Conservation (phyloP, 2,797 vertebrate genomes). For the Hozukius guyotensis region DNA sequence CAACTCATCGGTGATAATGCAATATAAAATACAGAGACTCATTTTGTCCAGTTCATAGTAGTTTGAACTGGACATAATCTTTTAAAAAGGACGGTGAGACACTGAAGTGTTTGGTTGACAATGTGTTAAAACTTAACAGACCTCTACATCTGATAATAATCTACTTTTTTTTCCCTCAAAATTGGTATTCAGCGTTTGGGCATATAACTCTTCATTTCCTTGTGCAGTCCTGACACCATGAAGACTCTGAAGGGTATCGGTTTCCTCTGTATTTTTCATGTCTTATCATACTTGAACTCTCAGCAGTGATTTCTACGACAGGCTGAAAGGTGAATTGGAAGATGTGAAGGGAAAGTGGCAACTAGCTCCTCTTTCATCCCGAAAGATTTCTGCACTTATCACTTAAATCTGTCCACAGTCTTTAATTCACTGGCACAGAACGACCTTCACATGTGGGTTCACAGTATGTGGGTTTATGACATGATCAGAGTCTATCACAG, state of each 20-base stretch:
- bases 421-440: constrained; percentile 39
- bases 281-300: constrained; percentile 51
- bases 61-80: not conserved
- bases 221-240: constrained; percentile 26
- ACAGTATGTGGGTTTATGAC: constrained; percentile 30
- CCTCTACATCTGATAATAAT: constrained; percentile 63
- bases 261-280: constrained; percentile 53
- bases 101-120: constrained; percentile 4
- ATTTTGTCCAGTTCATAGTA: not conserved
- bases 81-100: not conserved
- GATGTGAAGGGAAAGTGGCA: constrained; percentile 52
- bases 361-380: constrained; percentile 54
- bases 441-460: constrained; percentile 54
- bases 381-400: constrained; percentile 46
- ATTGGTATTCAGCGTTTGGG: constrained; percentile 30
- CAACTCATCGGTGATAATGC: not conserved
- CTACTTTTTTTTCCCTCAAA: constrained; percentile 5
- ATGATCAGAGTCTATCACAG: constrained; percentile 34
- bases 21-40: not conserved
- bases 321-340: constrained; percentile 61
- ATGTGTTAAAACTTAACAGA: constrained; percentile 26
- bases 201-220: constrained; percentile 24
- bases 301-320: constrained; percentile 37
- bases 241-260: constrained; percentile 51
- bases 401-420: constrained; percentile 40